These are phyloP conservation scores for Sinotaia quadrata DNA, from an alignment of 2,888 invertebrate species.

Conservation along the genomic window DNA sequence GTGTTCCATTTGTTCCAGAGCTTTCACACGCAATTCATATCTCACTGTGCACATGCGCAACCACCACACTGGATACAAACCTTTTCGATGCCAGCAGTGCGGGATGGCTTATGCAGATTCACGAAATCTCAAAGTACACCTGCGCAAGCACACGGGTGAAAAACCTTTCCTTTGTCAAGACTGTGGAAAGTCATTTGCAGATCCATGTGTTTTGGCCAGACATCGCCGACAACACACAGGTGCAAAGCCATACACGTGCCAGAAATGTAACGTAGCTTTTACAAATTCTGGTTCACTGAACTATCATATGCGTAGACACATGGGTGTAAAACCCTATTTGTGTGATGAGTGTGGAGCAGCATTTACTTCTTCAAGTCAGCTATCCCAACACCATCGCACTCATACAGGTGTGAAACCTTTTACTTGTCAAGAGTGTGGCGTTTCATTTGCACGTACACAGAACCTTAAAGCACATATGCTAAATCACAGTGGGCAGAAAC, in stretches of 20 bases:
- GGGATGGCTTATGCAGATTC: conserved; percentile 9
- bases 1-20: not conserved
- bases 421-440: conserved; percentile 9
- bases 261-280: not conserved
- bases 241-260: conserved; percentile 7
- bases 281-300: conserved; percentile 9
- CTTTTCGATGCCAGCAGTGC: not conserved
- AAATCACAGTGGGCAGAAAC: conserved; percentile 7
- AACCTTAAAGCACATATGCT: conserved; percentile 1
- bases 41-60: conserved; percentile 16
- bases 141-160: conserved; percentile 14
- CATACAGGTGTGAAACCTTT: conserved; percentile 3
- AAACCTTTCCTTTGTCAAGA: conserved; percentile 14
- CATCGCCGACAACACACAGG: conserved; percentile 11
- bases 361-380: conserved; percentile 11
- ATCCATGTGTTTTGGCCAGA: conserved; percentile 2
- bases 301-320: conserved; percentile 7
- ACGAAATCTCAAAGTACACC: conserved; percentile 12
- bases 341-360: conserved; percentile 12
- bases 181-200: conserved; percentile 16
- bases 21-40: conserved; percentile 2
- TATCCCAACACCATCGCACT: conserved; percentile 4
- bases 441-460: conserved; percentile 1
- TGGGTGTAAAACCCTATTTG: conserved; percentile 3
- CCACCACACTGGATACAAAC: conserved; percentile 8